These are phyloP conservation scores for Caenorhabditis angaria DNA, from an alignment of 2,888 invertebrate species.

Conservation along the genomic window DNA sequence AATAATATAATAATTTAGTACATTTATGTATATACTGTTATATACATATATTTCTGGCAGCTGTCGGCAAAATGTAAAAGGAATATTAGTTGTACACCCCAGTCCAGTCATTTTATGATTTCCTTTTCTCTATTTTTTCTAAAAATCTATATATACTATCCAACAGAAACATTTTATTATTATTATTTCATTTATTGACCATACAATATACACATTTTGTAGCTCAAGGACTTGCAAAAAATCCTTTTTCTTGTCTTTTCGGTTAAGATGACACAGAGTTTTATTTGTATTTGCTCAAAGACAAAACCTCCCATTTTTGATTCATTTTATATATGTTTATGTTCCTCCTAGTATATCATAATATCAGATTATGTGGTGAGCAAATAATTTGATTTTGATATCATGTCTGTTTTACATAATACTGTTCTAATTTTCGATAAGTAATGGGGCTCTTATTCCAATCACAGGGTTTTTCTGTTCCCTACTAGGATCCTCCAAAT, in stretches of 20 bases:
- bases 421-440: too few species aligned
- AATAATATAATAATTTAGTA: not conserved
- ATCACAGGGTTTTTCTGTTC: too few species aligned
- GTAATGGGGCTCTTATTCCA: not conserved
- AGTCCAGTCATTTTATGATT: not conserved
- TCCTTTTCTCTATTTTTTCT: conserved; percentile 12
- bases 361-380: too few species aligned
- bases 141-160: too few species aligned
- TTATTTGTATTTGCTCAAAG: not conserved
- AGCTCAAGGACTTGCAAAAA: not conserved
- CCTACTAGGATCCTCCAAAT: too few species aligned
- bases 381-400: not conserved
- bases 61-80: not conserved
- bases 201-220: not conserved
- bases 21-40: not conserved
- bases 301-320: not conserved
- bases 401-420: not conserved
- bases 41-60: too few species aligned
- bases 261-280: not conserved
- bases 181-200: conserved; percentile 1
- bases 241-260: not conserved
- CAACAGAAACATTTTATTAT: not conserved
- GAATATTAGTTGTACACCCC: not conserved
- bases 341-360: too few species aligned
- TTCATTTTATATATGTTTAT: conserved; percentile 10